phyloP scores from a whole-genome alignment of 2,113 vertebrate genomes.

The Macaca mulatta region DNA sequence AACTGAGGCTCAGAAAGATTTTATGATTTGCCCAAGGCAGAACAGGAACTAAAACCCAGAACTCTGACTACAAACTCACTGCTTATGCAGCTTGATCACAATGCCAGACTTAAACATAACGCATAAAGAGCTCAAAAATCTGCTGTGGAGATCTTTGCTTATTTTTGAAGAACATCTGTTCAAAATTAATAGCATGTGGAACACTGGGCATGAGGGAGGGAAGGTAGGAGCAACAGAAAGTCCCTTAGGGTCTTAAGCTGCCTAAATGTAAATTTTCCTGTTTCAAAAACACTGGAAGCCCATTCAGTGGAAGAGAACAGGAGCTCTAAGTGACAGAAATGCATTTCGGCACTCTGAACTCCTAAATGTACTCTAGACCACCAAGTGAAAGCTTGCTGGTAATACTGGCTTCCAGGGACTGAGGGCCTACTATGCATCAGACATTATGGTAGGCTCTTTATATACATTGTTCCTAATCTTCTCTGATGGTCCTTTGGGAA shows the following conservation, averaged over 20 bases:
- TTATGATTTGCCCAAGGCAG: conserved; percentile 38
- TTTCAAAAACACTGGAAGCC: conserved; percentile 39
- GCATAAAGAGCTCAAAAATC: conserved; percentile 58
- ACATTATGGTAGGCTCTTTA: neutral
- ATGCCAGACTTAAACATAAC: conserved; percentile 28
- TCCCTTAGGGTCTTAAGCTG: conserved; percentile 26
- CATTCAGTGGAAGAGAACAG: neutral
- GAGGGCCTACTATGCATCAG: neutral
- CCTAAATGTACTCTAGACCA: neutral
- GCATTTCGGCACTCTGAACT: neutral
- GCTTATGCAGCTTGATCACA: conserved; percentile 43
- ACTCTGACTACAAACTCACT: conserved; percentile 7
- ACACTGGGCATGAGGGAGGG: neutral
- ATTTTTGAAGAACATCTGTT: conserved; percentile 72
- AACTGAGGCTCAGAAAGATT: conserved; percentile 30
- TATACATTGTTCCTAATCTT: neutral
- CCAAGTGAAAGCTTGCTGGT: neutral
- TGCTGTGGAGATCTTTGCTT: conserved; percentile 54
- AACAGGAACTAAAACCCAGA: conserved; percentile 44
- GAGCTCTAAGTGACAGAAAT: neutral
- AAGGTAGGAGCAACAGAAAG: conserved; percentile 44
- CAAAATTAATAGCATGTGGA: conserved; percentile 59
- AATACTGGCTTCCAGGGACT: neutral
- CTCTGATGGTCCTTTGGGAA: neutral
- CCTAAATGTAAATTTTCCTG: conserved; percentile 47